These are phyloP conservation scores for Albula goreensis DNA, from an alignment of 2,113 vertebrate species.

Conservation along the genomic window DNA sequence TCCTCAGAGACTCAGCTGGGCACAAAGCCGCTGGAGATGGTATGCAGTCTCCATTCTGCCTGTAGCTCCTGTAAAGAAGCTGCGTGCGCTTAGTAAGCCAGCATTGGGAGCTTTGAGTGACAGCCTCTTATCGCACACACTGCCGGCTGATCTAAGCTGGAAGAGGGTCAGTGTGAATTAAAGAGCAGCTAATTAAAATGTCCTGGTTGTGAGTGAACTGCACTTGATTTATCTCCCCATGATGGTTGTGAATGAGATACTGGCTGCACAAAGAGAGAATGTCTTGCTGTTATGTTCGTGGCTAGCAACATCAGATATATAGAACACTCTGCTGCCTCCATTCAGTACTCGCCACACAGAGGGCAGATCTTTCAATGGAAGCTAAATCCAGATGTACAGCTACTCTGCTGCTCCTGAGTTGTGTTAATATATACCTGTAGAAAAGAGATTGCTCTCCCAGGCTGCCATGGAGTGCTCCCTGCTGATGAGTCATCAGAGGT, in stretches of 20 bases:
- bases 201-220: constrained; percentile 57
- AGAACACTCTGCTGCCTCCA: constrained; percentile 20
- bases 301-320: constrained; percentile 43
- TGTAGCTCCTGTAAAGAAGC: constrained; percentile 23
- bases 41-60: neutral
- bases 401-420: neutral
- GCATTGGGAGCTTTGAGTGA: constrained; percentile 57
- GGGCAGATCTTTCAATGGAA: neutral
- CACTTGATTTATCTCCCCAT: constrained; percentile 53
- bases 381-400: neutral
- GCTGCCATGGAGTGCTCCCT: neutral
- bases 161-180: constrained; percentile 71
- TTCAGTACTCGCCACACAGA: neutral
- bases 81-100: constrained; percentile 50
- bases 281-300: constrained; percentile 29
- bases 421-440: neutral
- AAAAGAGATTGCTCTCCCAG: neutral
- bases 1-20: too few relatives aligned
- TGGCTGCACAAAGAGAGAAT: constrained; percentile 26
- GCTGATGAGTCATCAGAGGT: too few relatives aligned
- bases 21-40: too few relatives aligned
- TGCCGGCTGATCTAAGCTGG: constrained; percentile 66
- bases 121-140: constrained; percentile 65
- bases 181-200: constrained; percentile 75
- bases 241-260: constrained; percentile 23